Conservation (phyloP, 2,888 invertebrate species). For the Macaria liturata region DNA sequence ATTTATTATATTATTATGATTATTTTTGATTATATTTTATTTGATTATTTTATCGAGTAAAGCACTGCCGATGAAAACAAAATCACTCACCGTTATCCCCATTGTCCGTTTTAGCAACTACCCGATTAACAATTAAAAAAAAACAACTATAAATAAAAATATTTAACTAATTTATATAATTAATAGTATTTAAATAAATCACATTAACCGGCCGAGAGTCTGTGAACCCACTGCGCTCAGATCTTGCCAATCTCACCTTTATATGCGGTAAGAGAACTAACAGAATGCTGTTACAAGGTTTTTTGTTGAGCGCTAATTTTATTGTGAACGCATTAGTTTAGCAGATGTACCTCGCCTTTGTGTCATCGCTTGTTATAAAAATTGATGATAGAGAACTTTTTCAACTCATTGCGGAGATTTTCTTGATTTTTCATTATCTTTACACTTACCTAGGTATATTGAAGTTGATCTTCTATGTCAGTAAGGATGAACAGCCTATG, state of each 20-base stretch:
- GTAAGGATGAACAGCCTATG: too few relatives aligned
- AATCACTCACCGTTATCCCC: slow-evolving; percentile 12
- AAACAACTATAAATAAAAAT: background rate
- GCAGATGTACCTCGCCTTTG: slow-evolving; percentile 10
- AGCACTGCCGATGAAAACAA: too few relatives aligned
- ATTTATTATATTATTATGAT: too few relatives aligned
- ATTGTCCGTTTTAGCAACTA: background rate
- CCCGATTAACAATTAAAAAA: too few relatives aligned
- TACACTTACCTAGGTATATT: too few relatives aligned
- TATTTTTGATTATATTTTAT: too few relatives aligned
- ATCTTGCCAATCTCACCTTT: slow-evolving; percentile 47
- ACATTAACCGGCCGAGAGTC: slow-evolving; percentile 41
- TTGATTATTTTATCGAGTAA: too few relatives aligned
- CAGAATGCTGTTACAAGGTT: slow-evolving; percentile 9
- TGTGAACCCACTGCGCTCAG: slow-evolving; percentile 32
- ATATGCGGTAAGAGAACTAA: slow-evolving; percentile 40
- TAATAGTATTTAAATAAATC: slow-evolving; percentile 5
- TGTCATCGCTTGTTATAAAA: slow-evolving; percentile 23
- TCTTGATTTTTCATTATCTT: too few relatives aligned
- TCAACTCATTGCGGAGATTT: too few relatives aligned
- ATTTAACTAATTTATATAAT: background rate
- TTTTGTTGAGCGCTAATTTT: slow-evolving; percentile 30
- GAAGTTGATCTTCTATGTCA: too few relatives aligned
- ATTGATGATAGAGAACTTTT: background rate
- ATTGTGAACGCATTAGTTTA: slow-evolving; percentile 32